Evolutionary conservation across 2,113 vertebrate genomes (phyloP).

Genomic region (Regulus satrapa): DNA sequence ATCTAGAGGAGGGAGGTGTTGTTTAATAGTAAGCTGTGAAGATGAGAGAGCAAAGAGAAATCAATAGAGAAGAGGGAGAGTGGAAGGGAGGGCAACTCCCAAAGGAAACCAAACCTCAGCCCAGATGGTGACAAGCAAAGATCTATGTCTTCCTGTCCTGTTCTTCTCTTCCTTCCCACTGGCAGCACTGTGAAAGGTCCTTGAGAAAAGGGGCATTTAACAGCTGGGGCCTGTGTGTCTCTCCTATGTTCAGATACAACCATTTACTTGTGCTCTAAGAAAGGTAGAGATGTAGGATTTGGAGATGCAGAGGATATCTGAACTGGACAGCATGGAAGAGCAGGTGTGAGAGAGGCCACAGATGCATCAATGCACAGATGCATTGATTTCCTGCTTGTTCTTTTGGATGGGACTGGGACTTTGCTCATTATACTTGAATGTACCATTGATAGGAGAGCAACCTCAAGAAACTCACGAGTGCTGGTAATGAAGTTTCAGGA

Average conservation of each 20-base stretch:
- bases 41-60: not conserved
- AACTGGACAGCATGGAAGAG: not conserved
- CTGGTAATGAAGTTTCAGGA: not conserved
- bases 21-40: not conserved
- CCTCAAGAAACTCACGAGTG: not conserved
- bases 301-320: not conserved
- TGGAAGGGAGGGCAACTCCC: not conserved
- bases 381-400: not conserved
- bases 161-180: not conserved
- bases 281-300: not conserved
- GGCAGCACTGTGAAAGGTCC: not conserved
- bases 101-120: not conserved
- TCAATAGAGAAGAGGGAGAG: not conserved
- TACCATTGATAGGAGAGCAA: not conserved
- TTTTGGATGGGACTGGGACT: not conserved
- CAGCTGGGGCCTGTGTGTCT: not conserved
- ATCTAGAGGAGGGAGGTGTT: not conserved
- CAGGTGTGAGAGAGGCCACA: not conserved
- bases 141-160: slow-evolving; percentile 17
- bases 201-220: not conserved
- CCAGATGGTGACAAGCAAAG: not conserved
- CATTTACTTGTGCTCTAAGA: not conserved
- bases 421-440: not conserved
- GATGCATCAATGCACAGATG: not conserved
- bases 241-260: not conserved